phyloP scores from a whole-genome alignment of 2,113 vertebrate species.

The Nannobrachium achirus region DNA sequence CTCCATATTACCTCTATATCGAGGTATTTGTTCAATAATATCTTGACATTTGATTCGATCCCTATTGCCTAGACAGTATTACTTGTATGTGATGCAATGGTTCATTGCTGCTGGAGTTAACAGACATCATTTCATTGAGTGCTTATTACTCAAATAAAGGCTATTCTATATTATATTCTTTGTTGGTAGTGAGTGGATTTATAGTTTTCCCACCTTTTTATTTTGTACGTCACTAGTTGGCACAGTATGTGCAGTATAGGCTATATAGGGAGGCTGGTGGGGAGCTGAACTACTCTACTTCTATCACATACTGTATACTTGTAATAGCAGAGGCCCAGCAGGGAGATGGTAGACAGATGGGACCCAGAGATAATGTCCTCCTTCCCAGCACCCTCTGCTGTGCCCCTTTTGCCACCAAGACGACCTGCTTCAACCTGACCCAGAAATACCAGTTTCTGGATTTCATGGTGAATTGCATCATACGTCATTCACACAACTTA shows the following conservation, averaged over 20 bases:
- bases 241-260: background rate
- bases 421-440: slow-evolving; percentile 10
- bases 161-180: too few species aligned
- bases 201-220: background rate
- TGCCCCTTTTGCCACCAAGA: slow-evolving; percentile 36
- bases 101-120: too few species aligned
- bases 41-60: too few species aligned
- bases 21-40: too few species aligned
- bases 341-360: slow-evolving; percentile 51
- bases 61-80: too few species aligned
- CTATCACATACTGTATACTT: too few species aligned
- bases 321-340: slow-evolving; percentile 50
- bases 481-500: background rate
- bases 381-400: slow-evolving; percentile 7
- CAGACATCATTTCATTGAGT: too few species aligned
- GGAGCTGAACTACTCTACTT: slow-evolving; percentile 13
- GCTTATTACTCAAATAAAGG: too few species aligned
- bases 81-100: too few species aligned
- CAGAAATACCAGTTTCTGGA: background rate
- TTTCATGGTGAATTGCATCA: background rate
- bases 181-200: background rate
- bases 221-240: background rate
- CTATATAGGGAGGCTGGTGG: background rate
- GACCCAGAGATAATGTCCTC: slow-evolving; percentile 61
- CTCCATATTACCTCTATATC: too few species aligned